Evolutionary conservation across 1,140 invertebrate species (phyloP), one percentile per base, ranked within the genome.

Genomic region (Yoshiicerus persimilis): DNA sequence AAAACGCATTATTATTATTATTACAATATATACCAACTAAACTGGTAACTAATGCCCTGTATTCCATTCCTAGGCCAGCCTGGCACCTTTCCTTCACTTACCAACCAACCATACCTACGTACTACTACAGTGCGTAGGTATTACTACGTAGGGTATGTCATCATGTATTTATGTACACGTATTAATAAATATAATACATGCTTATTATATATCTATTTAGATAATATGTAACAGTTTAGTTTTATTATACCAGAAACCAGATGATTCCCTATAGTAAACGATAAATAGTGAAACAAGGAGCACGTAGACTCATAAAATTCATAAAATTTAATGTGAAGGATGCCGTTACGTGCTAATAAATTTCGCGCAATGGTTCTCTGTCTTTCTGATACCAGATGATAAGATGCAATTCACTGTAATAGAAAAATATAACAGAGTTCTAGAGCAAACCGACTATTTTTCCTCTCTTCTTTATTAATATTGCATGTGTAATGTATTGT

Each of bases 301-400:
- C 56, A 86, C 85, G 85, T 66, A 86, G 47, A 13, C 10, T 47
- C 75, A 47, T 75, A 77, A 75, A 75, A 80, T 87, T 34, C 86
- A 87, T 87, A 87, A 87, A 87, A 87, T 87, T 38, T 87, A 87
- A 87, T 87, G 86, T 87, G 86, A 36, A 77, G 75, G 47, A 87
- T 62, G 66, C 86, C 86, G 86, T 87, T 87, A 87, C 86, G 62
- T 87, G 86, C 86, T 87, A 87, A 87, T 87, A 87, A 87, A 87
- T 87, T 80, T 80, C 41, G 41, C 41, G 86, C 56, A 87, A 87
- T 87, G 86, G 86, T 25, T 66, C 30, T 66, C 34, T 87, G 86
- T 66, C 25, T 66, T 20, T 66, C 34, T 86, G 56, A 86, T 86
- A 34, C 38, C 32, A 80, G 36, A 38, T 5, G 75, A 80, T 80